Percentiles rank a stretch among this genome's conserved stretches.
These are phyloP conservation scores for Clostera curtula DNA, from an alignment of 2,888 invertebrate genomes.

Conservation along the genomic window DNA sequence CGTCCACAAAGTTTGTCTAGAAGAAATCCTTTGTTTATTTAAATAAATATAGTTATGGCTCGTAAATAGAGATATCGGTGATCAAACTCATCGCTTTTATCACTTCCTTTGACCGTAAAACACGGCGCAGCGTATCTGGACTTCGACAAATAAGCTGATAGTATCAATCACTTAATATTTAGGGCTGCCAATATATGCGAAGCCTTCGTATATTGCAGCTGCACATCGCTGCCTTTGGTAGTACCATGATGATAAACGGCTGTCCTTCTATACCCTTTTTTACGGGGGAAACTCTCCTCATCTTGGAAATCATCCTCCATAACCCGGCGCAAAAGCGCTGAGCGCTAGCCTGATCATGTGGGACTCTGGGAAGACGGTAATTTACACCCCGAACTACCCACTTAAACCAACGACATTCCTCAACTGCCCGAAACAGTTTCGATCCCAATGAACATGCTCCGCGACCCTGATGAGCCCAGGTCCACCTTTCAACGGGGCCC, in stretches of 20 bases:
- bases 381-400: too few relatives aligned
- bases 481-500: too few relatives aligned
- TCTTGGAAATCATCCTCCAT: too few relatives aligned
- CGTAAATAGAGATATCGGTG: slow-evolving; percentile 27
- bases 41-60: slow-evolving; percentile 10
- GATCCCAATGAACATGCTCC: too few relatives aligned
- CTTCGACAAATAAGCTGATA: slow-evolving; percentile 28
- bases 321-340: background rate
- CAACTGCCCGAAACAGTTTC: too few relatives aligned
- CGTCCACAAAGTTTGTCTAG: background rate
- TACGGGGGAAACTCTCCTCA: too few relatives aligned
- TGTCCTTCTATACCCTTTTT: background rate
- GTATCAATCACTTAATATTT: slow-evolving; percentile 29
- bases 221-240: too few relatives aligned
- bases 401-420: too few relatives aligned
- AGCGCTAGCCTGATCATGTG: too few relatives aligned
- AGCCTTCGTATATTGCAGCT: background rate
- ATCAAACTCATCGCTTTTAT: slow-evolving; percentile 30
- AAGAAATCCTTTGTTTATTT: slow-evolving; percentile 12
- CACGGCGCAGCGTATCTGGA: slow-evolving; percentile 23
- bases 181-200: slow-evolving; percentile 10
- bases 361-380: too few relatives aligned
- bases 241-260: too few relatives aligned
- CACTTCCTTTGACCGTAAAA: slow-evolving; percentile 31
- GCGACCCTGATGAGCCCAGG: too few relatives aligned